Evolutionary conservation across 2,888 invertebrate species (phyloP).

Genomic region (Parochlus steinenii): DNA sequence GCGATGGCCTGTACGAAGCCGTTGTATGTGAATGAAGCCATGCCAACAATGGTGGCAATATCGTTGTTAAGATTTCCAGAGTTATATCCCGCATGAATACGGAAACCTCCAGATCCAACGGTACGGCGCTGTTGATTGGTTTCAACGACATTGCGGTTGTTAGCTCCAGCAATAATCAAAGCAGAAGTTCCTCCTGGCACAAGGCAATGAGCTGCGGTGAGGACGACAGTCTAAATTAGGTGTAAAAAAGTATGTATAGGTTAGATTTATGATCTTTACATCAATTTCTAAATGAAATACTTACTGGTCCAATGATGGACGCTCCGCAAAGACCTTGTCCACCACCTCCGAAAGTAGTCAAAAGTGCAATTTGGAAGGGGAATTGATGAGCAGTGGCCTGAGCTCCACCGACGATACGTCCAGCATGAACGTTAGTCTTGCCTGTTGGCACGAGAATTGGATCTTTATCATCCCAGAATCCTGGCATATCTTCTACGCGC

Average conservation of each 20-base stretch:
- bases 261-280: too few relatives aligned
- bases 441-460: too few relatives aligned
- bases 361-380: conserved; percentile 17
- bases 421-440: neutral
- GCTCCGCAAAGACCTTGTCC: neutral
- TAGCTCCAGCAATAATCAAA: conserved; percentile 1
- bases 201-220: conserved; percentile 2
- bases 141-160: neutral
- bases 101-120: neutral
- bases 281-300: too few relatives aligned
- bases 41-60: conserved; percentile 15
- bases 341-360: neutral
- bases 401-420: conserved; percentile 10
- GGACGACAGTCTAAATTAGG: conserved; percentile 1
- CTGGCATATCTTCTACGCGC: conserved; percentile 7
- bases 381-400: conserved; percentile 18
- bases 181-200: neutral
- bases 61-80: conserved; percentile 1
- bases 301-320: conserved; percentile 1
- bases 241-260: too few relatives aligned
- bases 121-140: neutral
- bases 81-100: conserved; percentile 2
- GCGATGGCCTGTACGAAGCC: conserved; percentile 20
- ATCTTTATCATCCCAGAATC: conserved; percentile 10
- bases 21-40: conserved; percentile 21